Evolutionary conservation across 2,113 vertebrate genomes (phyloP), one percentile per base, ranked within the genome.

Genomic region (Nymphicus hollandicus): DNA sequence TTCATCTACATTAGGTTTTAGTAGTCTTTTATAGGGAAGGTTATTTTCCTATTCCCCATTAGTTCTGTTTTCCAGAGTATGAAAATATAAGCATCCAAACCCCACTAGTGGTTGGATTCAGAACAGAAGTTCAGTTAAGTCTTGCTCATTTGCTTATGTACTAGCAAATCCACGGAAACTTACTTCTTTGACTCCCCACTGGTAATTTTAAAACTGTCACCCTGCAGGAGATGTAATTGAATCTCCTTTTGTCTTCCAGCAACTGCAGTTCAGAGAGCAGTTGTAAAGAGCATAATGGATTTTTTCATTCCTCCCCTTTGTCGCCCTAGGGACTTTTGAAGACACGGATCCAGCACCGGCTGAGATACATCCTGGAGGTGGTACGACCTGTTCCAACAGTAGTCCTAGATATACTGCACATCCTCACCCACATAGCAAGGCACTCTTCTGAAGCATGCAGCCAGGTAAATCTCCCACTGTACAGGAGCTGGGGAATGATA

Each of bases 321-420:
- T 10, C 35, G 20, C 79, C 55, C 35, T 83, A 99, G 99, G 99
- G 99, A 15, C 98, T 99, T 90, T 71, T 99, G 82, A 99, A 98
- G 96, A 99, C 99, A 95, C 98, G 98, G 80, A 97, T 99, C 84
- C 98, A 99, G 79, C 98, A 98, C 86, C 98, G 99, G 63, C 97
- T 99, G 15, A 98, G 99, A 50, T 99, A 99, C 76, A 97, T 99
- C 70, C 97, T 99, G 2, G 99, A 99, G 93, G 98, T 99, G 71
- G 97, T 99, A 37, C 97, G 96, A 47, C 99, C 99, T 4, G 97
- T 98, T 22, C 98, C 99, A 12, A 70, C 95, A 9, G 98, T 98
- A 6, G 99, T 99, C 44, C 97, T 98, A 86, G 98, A 99, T 84
- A 95, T 99, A 74, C 96, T 99, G 91, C 98, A 98, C 53, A 97